Evolutionary conservation across 2,797 vertebrate genomes (phyloP).

Genomic region (Chanos chanos): DNA sequence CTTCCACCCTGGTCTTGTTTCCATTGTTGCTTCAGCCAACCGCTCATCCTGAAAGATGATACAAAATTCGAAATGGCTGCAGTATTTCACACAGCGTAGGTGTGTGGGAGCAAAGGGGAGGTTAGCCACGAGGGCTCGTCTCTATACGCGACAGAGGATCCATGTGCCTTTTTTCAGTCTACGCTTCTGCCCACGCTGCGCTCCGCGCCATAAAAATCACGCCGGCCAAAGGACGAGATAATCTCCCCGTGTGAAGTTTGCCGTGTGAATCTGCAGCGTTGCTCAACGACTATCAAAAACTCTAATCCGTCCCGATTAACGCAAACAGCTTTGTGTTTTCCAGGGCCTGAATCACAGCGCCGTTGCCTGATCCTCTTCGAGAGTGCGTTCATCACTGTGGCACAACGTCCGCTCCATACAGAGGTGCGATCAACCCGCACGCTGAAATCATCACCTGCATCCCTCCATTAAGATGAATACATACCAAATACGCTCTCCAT

Average conservation of each 20-base stretch:
- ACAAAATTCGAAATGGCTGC: no score
- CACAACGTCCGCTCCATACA: no score
- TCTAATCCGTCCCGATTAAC: constrained; percentile 30
- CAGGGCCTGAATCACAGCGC: constrained; percentile 3
- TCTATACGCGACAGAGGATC: neutral
- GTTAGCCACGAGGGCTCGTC: neutral
- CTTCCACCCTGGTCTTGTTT: no score
- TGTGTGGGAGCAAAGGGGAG: no score
- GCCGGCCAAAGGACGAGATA: constrained; percentile 53
- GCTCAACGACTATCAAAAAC: constrained; percentile 37
- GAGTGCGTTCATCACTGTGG: neutral
- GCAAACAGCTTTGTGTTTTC: constrained; percentile 1
- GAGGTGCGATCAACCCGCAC: no score
- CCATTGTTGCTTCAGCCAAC: no score
- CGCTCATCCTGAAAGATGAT: no score
- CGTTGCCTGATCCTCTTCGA: neutral
- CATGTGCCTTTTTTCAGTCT: neutral
- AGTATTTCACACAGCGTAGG: no score
- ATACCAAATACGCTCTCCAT: no score
- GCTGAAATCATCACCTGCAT: no score
- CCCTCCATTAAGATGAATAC: no score
- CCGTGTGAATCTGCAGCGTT: constrained; percentile 54
- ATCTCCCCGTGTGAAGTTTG: constrained; percentile 62
- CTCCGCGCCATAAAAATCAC: constrained; percentile 61
- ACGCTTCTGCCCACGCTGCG: constrained; percentile 36